Base-by-base conservation (phyloP, 2,888 invertebrate genomes). In the Allygus modestus region DNA sequence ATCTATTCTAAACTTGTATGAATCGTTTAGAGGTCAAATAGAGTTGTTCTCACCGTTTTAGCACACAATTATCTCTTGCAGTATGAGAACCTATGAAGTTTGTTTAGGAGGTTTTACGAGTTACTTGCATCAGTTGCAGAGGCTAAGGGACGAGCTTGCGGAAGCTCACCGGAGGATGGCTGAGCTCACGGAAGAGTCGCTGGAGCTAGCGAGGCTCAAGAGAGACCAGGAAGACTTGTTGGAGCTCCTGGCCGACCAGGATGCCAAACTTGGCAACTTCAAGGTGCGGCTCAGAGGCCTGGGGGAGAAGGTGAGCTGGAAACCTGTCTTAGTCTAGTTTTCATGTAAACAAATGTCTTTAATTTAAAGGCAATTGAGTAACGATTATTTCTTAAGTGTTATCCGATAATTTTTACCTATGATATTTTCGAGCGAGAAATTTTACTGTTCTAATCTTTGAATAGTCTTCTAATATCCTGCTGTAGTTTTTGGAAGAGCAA, bases 181-280 rank as follows among this genome's bases (percentile, higher is more conserved):
- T 12, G 31, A 83, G n/a, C 41, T 83, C 11, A 37, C 37, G 23
- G 61, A 75, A 9, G 83, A 79, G 43, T 65, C 61, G 2, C 37
- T 90, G 0, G 94, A 96, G 87, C 89, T 96, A 87, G 93, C 93
- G 58, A 92, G 93, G 87, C 89, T 97, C 86, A 94, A 93, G 89
- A 96, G 95, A 89, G 99, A 99, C 89, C 98, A 99, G 90, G 99
- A 99, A 88, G 98, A 99, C 91, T 91, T 99, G 86, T 91, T 99
- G 84, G 96, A 97, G 89, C 91, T 99, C 84, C 91, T 99, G 54
- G 95, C 97, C 0, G 97, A 99, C 90, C 98, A 99, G 92, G 98
- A 95, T 88, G 89, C 90, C 71, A 96, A 95, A 90, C 91, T 97
- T 51, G 92, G 91, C 71, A 91, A 93, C 81, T 96, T 95, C 90